These are phyloP conservation scores for Botrylloides violaceus DNA, from an alignment of 23 tunicate species.

Conservation along the genomic window DNA sequence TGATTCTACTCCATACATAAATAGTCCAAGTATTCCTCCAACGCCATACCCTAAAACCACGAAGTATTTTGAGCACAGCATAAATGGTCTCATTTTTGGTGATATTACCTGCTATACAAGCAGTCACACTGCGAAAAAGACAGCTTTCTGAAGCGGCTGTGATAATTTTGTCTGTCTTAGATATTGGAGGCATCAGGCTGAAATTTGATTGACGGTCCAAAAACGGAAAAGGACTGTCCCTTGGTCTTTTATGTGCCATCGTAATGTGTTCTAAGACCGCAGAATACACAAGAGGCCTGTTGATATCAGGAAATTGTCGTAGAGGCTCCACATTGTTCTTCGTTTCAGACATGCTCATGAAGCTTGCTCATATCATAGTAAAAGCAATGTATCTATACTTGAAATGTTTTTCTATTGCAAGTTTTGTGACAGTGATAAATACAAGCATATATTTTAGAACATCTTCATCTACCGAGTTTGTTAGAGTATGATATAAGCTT, in stretches of 20 bases:
- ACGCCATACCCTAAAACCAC: slow-evolving; percentile 17
- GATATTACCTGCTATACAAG: slow-evolving; percentile 11
- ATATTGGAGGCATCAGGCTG: slow-evolving; percentile 5
- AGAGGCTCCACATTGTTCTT: too few species aligned
- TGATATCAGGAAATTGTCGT: not conserved
- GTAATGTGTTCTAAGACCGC: slow-evolving; percentile 10
- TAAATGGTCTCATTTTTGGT: not conserved
- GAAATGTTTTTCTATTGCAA: too few species aligned
- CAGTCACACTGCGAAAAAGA: not conserved
- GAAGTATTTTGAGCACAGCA: too few species aligned
- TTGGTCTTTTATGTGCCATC: slow-evolving; percentile 10
- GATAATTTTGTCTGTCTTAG: slow-evolving; percentile 11
- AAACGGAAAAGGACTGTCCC: slow-evolving; percentile 12
- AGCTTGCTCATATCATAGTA: too few species aligned
- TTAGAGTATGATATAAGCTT: too few species aligned
- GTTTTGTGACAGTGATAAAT: too few species aligned
- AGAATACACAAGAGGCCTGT: slow-evolving; percentile 1
- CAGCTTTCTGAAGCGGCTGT: slow-evolving; percentile 6
- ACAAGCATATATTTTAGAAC: too few species aligned
- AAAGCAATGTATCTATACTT: too few species aligned
- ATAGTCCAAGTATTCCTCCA: slow-evolving; percentile 52
- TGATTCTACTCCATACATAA: slow-evolving; percentile 81
- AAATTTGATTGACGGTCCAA: slow-evolving; percentile 13
- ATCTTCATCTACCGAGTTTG: too few species aligned
- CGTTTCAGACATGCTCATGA: too few species aligned